Conservation (phyloP, 2,888 invertebrate genomes). For the Lasioglossum pauxillum region DNA sequence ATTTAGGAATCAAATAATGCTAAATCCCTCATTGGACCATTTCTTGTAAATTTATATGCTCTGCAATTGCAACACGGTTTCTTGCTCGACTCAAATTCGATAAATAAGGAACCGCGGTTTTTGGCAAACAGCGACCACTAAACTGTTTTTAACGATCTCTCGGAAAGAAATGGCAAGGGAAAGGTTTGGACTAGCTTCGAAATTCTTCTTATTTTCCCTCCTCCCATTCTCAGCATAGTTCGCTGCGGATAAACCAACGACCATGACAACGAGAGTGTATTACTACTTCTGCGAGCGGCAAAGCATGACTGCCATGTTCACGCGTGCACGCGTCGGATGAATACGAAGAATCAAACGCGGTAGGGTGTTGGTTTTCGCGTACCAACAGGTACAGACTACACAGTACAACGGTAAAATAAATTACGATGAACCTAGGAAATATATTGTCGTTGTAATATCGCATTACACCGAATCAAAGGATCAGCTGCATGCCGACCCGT, state of each 20-base stretch:
- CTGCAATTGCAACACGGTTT: too few relatives aligned
- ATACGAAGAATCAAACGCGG: background rate
- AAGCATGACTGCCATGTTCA: background rate
- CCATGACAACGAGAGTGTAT: background rate
- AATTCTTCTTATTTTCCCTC: background rate
- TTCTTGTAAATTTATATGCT: background rate
- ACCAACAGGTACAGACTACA: background rate
- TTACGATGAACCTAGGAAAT: background rate
- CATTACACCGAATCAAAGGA: too few relatives aligned
- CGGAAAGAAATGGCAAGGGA: background rate
- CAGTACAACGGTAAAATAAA: background rate
- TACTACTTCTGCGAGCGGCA: background rate
- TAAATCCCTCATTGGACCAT: background rate
- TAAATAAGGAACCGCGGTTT: background rate
- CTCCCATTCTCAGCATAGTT: background rate
- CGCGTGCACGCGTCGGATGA: background rate
- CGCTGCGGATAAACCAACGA: background rate
- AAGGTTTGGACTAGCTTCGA: background rate
- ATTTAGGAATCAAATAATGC: background rate
- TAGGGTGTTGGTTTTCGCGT: background rate
- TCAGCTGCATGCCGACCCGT: background rate
- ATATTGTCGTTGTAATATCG: background rate
- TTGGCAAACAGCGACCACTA: background rate
- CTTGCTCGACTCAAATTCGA: too few relatives aligned
- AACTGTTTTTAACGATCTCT: constrained; percentile 1